phyloP scores from a whole-genome alignment of 2,888 invertebrate genomes.

The Melangyna quadrimaculata region DNA sequence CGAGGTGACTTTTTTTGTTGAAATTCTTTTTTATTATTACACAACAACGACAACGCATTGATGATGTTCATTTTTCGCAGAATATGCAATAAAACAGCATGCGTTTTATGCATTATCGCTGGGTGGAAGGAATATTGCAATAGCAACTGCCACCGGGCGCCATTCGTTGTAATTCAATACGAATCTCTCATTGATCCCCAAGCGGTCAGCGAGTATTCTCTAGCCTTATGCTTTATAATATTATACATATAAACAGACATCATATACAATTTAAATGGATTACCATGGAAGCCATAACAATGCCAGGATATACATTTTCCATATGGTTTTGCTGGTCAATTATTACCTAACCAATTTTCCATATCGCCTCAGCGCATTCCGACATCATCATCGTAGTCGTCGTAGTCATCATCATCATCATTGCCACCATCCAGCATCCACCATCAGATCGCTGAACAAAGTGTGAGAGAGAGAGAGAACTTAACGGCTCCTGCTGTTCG shows the following conservation, averaged over 20 bases:
- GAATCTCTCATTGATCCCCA: constrained; percentile 55
- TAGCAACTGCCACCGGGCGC: constrained; percentile 31
- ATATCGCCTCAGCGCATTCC: constrained; percentile 72
- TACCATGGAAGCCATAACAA: constrained; percentile 65
- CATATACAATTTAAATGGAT: constrained; percentile 41
- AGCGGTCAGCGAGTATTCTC: constrained; percentile 14
- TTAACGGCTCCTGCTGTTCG: constrained; percentile 51
- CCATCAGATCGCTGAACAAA: constrained; percentile 17
- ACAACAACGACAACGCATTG: constrained; percentile 8
- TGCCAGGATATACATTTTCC: constrained; percentile 69
- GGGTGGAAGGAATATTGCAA: neutral
- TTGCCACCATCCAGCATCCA: constrained; percentile 22
- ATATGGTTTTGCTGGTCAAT: constrained; percentile 69
- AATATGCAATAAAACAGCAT: constrained; percentile 66
- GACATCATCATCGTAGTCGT: constrained; percentile 62
- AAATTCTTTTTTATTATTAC: constrained; percentile 8
- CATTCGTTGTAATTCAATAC: constrained; percentile 68
- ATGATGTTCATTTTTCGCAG: constrained; percentile 48
- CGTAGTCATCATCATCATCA: constrained; percentile 47
- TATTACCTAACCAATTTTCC: constrained; percentile 72
- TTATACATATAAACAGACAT: too few relatives aligned
- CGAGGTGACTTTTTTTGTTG: constrained; percentile 2
- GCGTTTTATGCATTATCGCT: constrained; percentile 49
- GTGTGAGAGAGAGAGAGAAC: constrained; percentile 16
- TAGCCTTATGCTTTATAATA: neutral